These are phyloP conservation scores for Macaca mulatta DNA, from an alignment of 2,113 vertebrate species.

Conservation along the genomic window DNA sequence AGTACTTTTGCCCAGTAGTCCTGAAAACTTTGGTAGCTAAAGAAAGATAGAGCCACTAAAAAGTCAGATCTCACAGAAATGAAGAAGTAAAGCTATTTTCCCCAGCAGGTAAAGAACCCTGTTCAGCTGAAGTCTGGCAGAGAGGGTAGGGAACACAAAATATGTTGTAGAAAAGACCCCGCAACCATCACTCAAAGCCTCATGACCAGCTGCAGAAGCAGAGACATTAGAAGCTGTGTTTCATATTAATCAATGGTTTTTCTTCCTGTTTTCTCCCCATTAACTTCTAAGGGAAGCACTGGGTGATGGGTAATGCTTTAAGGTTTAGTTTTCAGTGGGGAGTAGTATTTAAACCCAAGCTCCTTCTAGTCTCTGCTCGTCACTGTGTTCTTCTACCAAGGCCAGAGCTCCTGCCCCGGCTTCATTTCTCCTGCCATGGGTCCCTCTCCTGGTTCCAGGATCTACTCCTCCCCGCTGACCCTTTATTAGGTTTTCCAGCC, in stretches of 20 bases:
- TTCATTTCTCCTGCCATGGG: neutral
- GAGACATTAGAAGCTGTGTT: neutral
- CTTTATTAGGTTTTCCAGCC: too few species aligned
- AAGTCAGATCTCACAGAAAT: neutral
- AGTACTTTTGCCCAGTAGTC: neutral
- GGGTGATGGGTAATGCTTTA: neutral
- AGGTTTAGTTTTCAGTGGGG: neutral
- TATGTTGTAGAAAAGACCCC: neutral
- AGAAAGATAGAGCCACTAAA: neutral
- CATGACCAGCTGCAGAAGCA: neutral
- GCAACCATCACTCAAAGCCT: neutral
- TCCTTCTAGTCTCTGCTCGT: neutral
- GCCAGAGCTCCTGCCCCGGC: too few species aligned
- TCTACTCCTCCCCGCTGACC: too few species aligned
- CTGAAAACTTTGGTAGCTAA: neutral
- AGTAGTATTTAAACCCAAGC: neutral
- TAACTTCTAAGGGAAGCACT: neutral
- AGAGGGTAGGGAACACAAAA: neutral
- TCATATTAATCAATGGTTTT: neutral
- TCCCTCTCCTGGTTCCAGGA: too few species aligned
- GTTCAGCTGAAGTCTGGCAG: neutral
- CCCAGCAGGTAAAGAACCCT: neutral
- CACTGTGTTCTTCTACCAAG: neutral
- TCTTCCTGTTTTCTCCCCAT: neutral
- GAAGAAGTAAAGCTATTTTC: neutral